Conservation (phyloP, 2,113 vertebrate species). For the Glaucomys volans region DNA sequence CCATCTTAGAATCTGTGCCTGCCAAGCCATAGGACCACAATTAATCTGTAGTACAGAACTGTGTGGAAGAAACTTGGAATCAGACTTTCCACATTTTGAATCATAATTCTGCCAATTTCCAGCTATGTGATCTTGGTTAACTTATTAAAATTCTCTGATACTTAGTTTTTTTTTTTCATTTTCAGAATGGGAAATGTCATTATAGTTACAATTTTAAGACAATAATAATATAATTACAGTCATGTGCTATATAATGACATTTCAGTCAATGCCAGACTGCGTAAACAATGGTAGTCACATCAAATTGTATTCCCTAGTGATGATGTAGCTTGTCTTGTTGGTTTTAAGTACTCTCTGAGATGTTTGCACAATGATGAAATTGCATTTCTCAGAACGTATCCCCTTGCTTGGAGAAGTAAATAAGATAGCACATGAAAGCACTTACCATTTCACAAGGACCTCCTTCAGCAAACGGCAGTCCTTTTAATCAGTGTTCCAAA, state of each 20-base stretch:
- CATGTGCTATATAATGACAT: neutral
- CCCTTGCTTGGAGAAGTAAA: neutral
- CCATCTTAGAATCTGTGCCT: slow-evolving; percentile 6
- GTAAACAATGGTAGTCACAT: neutral
- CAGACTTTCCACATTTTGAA: neutral
- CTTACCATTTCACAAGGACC: slow-evolving; percentile 8
- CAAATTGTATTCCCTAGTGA: neutral
- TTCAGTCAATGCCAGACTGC: neutral
- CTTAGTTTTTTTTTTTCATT: slow-evolving; percentile 3
- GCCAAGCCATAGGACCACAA: neutral
- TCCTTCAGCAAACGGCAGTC: slow-evolving; percentile 35
- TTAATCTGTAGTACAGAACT: neutral
- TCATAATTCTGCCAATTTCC: neutral
- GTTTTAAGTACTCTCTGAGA: neutral
- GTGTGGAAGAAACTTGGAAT: slow-evolving; percentile 1
- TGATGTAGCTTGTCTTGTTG: neutral
- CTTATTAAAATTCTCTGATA: slow-evolving; percentile 11
- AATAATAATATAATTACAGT: neutral
- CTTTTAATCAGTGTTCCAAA: slow-evolving; percentile 38
- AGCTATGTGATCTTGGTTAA: slow-evolving; percentile 27
- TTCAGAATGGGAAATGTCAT: slow-evolving; percentile 8
- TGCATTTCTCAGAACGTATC: neutral
- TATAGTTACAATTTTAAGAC: neutral
- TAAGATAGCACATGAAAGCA: neutral
- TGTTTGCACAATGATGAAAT: neutral